Evolutionary conservation across 2,888 invertebrate genomes (phyloP), one percentile per base, ranked within the genome.

Genomic region (Lasioglossum lativentre): DNA sequence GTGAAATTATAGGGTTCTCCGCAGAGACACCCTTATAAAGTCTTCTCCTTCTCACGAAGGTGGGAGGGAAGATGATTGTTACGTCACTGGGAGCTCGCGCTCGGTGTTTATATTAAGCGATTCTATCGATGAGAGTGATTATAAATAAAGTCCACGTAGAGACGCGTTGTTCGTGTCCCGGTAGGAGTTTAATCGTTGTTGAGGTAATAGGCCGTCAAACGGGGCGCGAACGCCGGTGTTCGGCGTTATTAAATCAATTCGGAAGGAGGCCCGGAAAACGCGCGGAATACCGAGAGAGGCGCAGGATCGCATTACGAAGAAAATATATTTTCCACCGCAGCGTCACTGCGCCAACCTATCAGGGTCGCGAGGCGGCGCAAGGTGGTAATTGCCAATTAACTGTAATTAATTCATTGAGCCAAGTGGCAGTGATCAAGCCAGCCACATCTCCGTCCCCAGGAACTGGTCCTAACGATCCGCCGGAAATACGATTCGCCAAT

Each of bases 401-500:
- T 90, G 91, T 93, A 92, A 93, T 93, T 93, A 92, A 93, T 93
- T 93, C 91, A 92, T 93, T 92, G 92, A 92, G 87, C 90, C 88
- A 90, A 91, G 91, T 89, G 87, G 82, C 87, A 86, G 84, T 78
- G 90, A 90, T 84, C 89, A 81, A 89, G 82, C 85, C 80, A 80
- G 84, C 85, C 83, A 59, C 78, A 86, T 78, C 85, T 72, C 77
- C 78, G 78, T 81, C 59, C 79, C 14, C 23, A 34, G 82, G 78
- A 78, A 59, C 66, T 63, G 74, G 81, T 77, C 80, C 42, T 84
- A 85, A 76, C 71, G 85, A 77, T 86, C 79, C 27, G 34, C 75
- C 38, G 78, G 66, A 79, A 83, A 83, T 74, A 66, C 75, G 79
- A 86, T 80, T 73, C 78, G 71, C 63, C 56, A 23, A 72, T 76